phyloP scores from a whole-genome alignment of 2,888 invertebrate species.

The Caenorhabditis angaria region DNA sequence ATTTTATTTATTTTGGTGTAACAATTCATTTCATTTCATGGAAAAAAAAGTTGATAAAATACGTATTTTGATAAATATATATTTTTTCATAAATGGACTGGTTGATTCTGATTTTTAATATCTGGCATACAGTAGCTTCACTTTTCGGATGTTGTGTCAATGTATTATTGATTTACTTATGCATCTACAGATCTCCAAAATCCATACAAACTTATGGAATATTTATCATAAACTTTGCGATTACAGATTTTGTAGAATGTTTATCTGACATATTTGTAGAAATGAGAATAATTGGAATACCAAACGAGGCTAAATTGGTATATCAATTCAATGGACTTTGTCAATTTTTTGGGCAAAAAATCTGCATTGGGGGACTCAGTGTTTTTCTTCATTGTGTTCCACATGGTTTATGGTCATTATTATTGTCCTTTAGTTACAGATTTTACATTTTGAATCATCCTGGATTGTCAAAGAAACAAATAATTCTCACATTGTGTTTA shows the following conservation, averaged over 20 bases:
- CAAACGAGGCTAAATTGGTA: neutral
- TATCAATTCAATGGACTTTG: neutral
- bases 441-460: constrained; percentile 38
- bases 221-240: neutral
- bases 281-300: neutral
- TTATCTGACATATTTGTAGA: neutral
- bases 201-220: neutral
- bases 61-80: no score
- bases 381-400: constrained; percentile 9
- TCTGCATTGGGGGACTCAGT: neutral
- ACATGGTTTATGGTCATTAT: constrained; percentile 37
- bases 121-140: neutral
- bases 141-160: neutral
- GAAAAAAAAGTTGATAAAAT: no score
- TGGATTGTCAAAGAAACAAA: constrained; percentile 14
- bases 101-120: neutral
- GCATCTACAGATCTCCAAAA: neutral
- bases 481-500: constrained; percentile 15
- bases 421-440: constrained; percentile 32
- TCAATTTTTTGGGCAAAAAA: neutral
- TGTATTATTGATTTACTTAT: neutral
- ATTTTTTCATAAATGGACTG: neutral
- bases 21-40: no score
- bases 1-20: no score
- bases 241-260: neutral